Base-by-base conservation (phyloP, 2,888 invertebrate genomes). In the Xylota segnis region DNA sequence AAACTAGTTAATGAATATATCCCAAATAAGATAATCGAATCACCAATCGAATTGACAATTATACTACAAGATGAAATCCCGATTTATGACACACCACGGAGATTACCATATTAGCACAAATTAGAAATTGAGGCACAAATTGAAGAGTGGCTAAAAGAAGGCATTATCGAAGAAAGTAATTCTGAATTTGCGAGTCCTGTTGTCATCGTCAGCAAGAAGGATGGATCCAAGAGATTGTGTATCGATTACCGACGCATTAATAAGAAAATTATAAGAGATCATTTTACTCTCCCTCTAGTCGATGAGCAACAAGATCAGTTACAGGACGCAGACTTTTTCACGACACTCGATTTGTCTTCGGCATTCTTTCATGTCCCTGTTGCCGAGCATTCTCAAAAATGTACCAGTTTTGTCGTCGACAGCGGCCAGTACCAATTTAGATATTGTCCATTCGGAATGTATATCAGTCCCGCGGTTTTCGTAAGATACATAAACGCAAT, bases 141-240 rank as follows among this genome's bases (percentile, higher is more conserved):
- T 5, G 59, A 88, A 2, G 54, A 65, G 14, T 91, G 91, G 90
- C 29, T 90, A 12, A 32, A 88, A 2, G 86, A 89, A 14, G 90
- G 89, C 2, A 88, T 91, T 1, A 87, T 91, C 9, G 82, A 87
- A 61, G 88, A 88, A 0, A 89, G 90, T n/a, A 63, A 34, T 23
- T 91, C 91, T 0, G 90, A 90, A 5, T 91, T 89, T 74, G 88
- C 90, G 1, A 76, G 84, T 29, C 88, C 88, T 4, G 66, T 88
- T 12, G 88, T 88, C n/a, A 50, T 90, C n/a, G 89, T 89, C 4
- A 87, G 87, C 16, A 88, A 88, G 27, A 88, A 87, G 47, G 71
- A 88, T 58, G 87, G 83, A 18, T 66, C 16, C 1, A 66, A 68
- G 23, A 4, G 79, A 2, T 56, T 79, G 83, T 92, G 91, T 74